Conservation (phyloP, 2,113 vertebrate species). For the Miniopterus natalensis region DNA sequence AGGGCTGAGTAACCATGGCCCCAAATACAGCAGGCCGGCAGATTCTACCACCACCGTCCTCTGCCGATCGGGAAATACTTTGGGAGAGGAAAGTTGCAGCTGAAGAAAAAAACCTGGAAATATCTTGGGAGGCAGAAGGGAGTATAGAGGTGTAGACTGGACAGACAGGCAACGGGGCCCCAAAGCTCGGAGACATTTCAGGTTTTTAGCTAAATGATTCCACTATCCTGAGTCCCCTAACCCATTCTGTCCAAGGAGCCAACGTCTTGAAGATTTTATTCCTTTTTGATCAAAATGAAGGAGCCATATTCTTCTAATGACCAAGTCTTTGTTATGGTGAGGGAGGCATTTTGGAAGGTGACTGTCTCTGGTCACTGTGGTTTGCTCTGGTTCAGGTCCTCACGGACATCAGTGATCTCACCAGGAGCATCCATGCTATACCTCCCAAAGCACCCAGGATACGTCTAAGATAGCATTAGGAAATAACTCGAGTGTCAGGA, state of each 20-base stretch:
- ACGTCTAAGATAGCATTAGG: conserved; percentile 22
- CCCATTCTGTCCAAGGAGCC: not conserved
- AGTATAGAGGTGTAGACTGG: not conserved
- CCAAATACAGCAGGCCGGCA: not conserved
- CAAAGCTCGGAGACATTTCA: not conserved
- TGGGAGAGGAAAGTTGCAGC: not conserved
- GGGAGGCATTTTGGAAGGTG: not conserved
- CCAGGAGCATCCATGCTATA: not conserved
- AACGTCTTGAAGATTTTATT: conserved; percentile 4
- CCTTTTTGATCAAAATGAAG: conserved; percentile 7
- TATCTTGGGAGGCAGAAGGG: not conserved
- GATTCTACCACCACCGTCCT: not conserved
- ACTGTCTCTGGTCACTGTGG: not conserved
- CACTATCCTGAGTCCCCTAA: not conserved
- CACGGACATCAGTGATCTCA: not conserved
- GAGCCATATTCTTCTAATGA: not conserved
- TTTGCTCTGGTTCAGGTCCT: not conserved
- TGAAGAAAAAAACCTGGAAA: not conserved
- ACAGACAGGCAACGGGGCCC: not conserved
- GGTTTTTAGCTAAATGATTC: not conserved
- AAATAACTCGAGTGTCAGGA: conserved; percentile 19
- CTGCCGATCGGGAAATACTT: not conserved
- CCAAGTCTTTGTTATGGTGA: not conserved
- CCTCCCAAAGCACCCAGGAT: not conserved
- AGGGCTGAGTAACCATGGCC: not conserved